Evolutionary conservation across 2,797 vertebrate species (phyloP).

Genomic region (Sorex maritimensis): DNA sequence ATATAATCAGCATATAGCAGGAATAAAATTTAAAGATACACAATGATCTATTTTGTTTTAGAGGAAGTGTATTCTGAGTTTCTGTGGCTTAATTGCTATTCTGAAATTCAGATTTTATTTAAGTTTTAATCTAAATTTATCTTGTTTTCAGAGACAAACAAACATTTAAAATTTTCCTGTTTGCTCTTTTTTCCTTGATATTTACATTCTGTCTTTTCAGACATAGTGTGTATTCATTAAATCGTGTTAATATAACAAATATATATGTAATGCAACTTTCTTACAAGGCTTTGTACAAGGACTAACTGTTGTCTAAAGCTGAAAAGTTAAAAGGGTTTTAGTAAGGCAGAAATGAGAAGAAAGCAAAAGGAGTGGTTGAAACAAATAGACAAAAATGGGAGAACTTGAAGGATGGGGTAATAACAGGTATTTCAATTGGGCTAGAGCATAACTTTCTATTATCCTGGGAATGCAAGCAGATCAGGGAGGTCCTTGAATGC

Average conservation of each 20-base stretch:
- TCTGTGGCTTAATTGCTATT: slow-evolving; percentile 29
- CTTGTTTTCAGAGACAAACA: slow-evolving; percentile 17
- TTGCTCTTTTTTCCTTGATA: background rate
- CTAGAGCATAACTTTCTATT: background rate
- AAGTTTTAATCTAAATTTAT: background rate
- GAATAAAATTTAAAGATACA: background rate
- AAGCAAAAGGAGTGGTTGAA: background rate
- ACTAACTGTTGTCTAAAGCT: background rate
- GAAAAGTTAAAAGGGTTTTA: slow-evolving; percentile 4
- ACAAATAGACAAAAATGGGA: background rate
- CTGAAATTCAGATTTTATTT: slow-evolving; percentile 64
- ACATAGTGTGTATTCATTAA: background rate
- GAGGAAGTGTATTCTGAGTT: slow-evolving; percentile 28
- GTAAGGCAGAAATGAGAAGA: background rate
- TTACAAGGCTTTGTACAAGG: slow-evolving; percentile 4
- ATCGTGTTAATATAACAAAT: background rate
- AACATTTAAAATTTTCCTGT: background rate
- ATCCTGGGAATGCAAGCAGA: slow-evolving; percentile 55
- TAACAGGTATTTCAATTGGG: background rate
- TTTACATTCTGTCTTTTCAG: background rate
- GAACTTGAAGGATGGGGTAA: background rate
- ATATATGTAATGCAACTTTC: slow-evolving; percentile 1
- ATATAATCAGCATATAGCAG: background rate
- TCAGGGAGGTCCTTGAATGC: slow-evolving; percentile 70
- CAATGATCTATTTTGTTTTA: slow-evolving; percentile 20